Percentiles rank a stretch among this genome's conserved stretches.
Conservation (phyloP, 1,140 invertebrate genomes). For the Papilio xuthus region DNA sequence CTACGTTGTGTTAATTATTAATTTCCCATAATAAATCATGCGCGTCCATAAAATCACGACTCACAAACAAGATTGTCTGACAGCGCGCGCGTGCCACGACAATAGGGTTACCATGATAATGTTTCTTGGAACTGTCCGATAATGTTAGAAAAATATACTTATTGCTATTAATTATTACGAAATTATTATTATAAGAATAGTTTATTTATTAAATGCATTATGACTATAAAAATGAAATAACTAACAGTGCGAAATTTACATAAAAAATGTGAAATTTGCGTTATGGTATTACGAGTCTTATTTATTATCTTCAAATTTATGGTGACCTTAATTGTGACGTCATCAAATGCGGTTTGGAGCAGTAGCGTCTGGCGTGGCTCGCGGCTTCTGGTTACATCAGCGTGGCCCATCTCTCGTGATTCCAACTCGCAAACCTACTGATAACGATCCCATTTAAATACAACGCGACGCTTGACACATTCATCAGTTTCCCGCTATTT, state of each 20-base stretch:
- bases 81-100: conserved; percentile 15
- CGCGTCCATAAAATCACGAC: conserved; percentile 15
- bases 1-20: not conserved
- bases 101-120: not conserved
- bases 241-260: no score
- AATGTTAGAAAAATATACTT: no score
- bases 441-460: conserved; percentile 68
- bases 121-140: not conserved
- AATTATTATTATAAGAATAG: not conserved
- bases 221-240: no score
- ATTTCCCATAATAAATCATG: conserved; percentile 30
- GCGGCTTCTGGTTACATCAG: conserved; percentile 43
- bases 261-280: no score
- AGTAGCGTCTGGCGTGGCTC: conserved; percentile 36
- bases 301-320: not conserved
- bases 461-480: conserved; percentile 36
- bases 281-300: not conserved
- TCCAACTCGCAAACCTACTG: conserved; percentile 57
- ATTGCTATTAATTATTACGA: not conserved
- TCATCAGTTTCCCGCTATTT: conserved; percentile 64
- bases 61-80: conserved; percentile 13
- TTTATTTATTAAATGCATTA: no score
- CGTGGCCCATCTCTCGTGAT: conserved; percentile 51
- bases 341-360: conserved; percentile 57
- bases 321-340: not conserved